Base-by-base conservation (phyloP, 2,888 invertebrate species). In the Hylaea fasciaria region DNA sequence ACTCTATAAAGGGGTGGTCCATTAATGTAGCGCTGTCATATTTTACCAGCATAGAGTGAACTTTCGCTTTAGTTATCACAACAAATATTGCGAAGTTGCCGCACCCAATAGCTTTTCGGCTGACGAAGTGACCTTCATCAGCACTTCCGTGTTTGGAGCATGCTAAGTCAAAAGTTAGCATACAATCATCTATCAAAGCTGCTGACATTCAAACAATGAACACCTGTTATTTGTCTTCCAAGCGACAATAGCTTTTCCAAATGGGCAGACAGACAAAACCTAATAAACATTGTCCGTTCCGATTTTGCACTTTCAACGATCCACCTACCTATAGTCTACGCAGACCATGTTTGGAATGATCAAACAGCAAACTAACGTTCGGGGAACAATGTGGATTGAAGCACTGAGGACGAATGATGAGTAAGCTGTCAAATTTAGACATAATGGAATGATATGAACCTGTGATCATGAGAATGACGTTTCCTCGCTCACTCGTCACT, bases 161-260 rank as follows among this genome's bases (percentile, higher is more conserved):
- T 68, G 72, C 76, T 77, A 72, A 74, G 72, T 73, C 73, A 78
- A 78, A 81, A 80, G 68, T 76, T 77, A 65, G 66, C 73, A 61
- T 72, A n/a, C n/a, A 76, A 74, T 74, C 82, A 85, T 86, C 78
- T 76, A 80, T 86, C 86, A 86, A 78, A 72, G 62, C 57, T 69
- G 62, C 57, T 69, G 83, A 80, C 86, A 75, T 72, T 69, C 70
- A 69, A 73, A 85, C 82, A 85, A 83, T 82, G 77, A 76, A 71
- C 75, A 76, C 71, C 74, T 73, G 70, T 71, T 64, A 62, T 68
- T n/a, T 64, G 68, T 69, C 61, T 64, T 56, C 58, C 51, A 55
- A 58, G 43, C 64, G 62, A 71, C 65, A 66, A 75, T 62, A 65
- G 64, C 57, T 64, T 51, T 54, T 50, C 56, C 53, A 52, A 63